These are phyloP conservation scores for Caenorhabditis wallacei DNA, from an alignment of 2,888 invertebrate genomes.

Conservation along the genomic window DNA sequence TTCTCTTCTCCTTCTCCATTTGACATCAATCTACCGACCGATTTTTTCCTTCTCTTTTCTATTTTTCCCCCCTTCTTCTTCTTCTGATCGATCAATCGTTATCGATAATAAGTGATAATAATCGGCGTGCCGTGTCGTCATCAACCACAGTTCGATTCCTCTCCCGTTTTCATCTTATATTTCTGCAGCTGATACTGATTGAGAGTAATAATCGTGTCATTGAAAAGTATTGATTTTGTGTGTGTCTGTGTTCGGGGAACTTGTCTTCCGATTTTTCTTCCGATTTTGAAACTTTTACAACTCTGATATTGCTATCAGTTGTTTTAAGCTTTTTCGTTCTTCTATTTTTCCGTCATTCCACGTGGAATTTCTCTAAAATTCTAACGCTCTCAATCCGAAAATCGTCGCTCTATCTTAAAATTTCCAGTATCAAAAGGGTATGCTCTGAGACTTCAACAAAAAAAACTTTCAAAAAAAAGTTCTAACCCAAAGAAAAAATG, in stretches of 20 bases:
- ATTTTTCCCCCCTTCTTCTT: neutral
- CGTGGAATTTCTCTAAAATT: neutral
- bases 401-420: neutral
- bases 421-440: slow-evolving; percentile 25
- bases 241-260: too few relatives aligned
- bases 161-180: neutral
- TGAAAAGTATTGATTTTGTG: neutral
- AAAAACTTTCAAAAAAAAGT: neutral
- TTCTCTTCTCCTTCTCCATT: neutral
- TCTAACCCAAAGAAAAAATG: neutral
- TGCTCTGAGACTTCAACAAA: slow-evolving; percentile 15
- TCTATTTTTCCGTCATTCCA: too few relatives aligned
- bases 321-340: neutral
- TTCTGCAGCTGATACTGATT: slow-evolving; percentile 26
- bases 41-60: neutral
- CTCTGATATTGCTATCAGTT: neutral
- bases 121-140: neutral
- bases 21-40: slow-evolving; percentile 1
- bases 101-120: slow-evolving; percentile 34
- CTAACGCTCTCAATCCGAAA: neutral
- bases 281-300: neutral
- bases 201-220: neutral
- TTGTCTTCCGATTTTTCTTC: neutral
- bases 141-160: slow-evolving; percentile 3
- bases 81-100: slow-evolving; percentile 48